Base-by-base conservation (phyloP, 92 coral and sea anemone genomes). In the Parazoanthus atlanticus region DNA sequence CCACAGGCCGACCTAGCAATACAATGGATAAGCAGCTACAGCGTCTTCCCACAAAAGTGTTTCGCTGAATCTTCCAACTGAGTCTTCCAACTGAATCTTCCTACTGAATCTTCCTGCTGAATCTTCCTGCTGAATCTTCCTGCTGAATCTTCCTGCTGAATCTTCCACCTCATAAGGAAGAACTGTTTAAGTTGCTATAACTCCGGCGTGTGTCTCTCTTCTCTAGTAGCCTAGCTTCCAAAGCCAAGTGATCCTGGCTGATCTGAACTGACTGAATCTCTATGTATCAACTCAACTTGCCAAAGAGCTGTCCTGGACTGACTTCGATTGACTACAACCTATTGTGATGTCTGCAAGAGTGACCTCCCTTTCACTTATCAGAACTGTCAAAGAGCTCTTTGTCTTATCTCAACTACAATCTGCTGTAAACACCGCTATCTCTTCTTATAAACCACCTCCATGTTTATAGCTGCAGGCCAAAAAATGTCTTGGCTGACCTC, bases 1-100 rank as follows among this genome's bases (percentile, higher is more conserved):
- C 94, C 8, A 93, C 98, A 38, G 99, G 99, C 40, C 99, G 96
- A 73, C 93, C 96, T 89, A 89, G 83, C 85, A 85, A 40, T 31
- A 31, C 3, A 64, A 85, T 33, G 21, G 34, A 38, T 58, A 79
- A 11, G 74, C 10, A 65, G 17, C 21, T 52, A 33, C 83, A 61
- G 69, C 26, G 3, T 5, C n/a, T 61, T 61, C 28, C 28, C 19
- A 84, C 11, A 23, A 65, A 3, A 11, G 65, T 40, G 56, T 56
- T 72, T 75, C 34, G 26, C 74, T 19, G 85, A 41, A 28, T 33
- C 75, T 36, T 19, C 49, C 71, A 0, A 29, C 43, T 61, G 58
- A 28, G 6, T 81, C 15, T 78, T 32, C 25, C 49, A 2, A 46
- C 12, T 28, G 41, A 30, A 52, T 52, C 58, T 52, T 52, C 58